A percentile compares a stretch with the other conserved stretches of the same genome.
These are phyloP conservation scores for Pseudopodoces humilis DNA, from an alignment of 2,113 vertebrate genomes.

Conservation along the genomic window DNA sequence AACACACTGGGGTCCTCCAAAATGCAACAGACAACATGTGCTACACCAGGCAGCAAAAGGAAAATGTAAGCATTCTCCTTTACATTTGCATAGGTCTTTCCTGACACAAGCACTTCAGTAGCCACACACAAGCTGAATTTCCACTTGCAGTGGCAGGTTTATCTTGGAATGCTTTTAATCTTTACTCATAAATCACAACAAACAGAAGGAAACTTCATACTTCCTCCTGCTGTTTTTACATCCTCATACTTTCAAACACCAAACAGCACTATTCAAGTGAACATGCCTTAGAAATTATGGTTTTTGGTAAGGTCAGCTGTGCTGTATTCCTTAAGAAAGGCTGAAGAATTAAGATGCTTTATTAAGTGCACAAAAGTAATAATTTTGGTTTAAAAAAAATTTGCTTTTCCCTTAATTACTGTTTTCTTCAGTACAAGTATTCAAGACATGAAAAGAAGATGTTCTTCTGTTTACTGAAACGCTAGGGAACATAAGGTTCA, in stretches of 20 bases:
- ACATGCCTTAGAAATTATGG: not conserved
- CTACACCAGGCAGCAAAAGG: not conserved
- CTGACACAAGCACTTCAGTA: not conserved
- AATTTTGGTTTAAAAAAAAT: not conserved
- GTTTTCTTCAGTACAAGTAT: not conserved
- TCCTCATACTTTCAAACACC: slow-evolving; percentile 3
- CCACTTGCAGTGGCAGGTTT: not conserved
- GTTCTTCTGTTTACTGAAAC: not conserved
- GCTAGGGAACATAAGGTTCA: not conserved
- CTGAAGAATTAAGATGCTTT: not conserved
- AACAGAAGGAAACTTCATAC: slow-evolving; percentile 21
- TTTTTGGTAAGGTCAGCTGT: not conserved
- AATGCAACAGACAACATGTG: not conserved
- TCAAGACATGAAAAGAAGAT: not conserved
- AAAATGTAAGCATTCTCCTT: not conserved
- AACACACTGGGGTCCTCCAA: not conserved
- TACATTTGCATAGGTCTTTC: not conserved
- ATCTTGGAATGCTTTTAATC: slow-evolving; percentile 11
- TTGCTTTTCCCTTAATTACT: slow-evolving; percentile 1
- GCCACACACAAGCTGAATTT: not conserved
- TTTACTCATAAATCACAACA: slow-evolving; percentile 19
- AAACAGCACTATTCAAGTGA: not conserved
- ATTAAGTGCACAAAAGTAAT: not conserved
- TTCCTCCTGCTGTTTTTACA: slow-evolving; percentile 33
- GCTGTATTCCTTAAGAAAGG: not conserved